Evolutionary conservation across 1,140 invertebrate species (phyloP).

Genomic region (Caenorhabditis inopinata): DNA sequence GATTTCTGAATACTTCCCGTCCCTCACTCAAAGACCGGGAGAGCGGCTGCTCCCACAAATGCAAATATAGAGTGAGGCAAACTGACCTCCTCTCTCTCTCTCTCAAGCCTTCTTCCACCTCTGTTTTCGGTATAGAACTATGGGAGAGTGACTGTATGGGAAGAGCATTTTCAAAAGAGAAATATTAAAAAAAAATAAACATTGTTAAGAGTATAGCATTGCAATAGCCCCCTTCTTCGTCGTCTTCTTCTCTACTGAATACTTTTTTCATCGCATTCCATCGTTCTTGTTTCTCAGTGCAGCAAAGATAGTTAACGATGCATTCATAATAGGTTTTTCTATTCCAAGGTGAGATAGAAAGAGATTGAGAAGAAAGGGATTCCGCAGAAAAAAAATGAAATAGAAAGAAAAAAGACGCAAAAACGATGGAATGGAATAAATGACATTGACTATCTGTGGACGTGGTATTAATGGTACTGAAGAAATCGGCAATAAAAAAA

Average conservation of each 20-base stretch:
- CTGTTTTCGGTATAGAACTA: slow-evolving; percentile 17
- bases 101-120: background rate
- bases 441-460: background rate
- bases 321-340: slow-evolving; percentile 30
- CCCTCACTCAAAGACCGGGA: slow-evolving; percentile 9
- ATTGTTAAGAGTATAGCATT: background rate
- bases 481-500: background rate
- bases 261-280: background rate
- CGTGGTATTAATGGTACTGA: background rate
- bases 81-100: slow-evolving; percentile 4
- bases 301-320: slow-evolving; percentile 24
- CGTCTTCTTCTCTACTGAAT: background rate
- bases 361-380: slow-evolving; percentile 4
- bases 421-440: background rate
- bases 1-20: slow-evolving; percentile 23
- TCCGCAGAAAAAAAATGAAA: background rate
- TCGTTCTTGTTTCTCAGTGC: slow-evolving; percentile 26
- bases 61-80: slow-evolving; percentile 18
- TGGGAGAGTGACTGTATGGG: slow-evolving; percentile 21
- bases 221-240: background rate
- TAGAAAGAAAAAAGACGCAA: background rate
- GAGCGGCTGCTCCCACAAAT: slow-evolving; percentile 22
- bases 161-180: slow-evolving; percentile 6
- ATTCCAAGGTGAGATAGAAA: slow-evolving; percentile 21
- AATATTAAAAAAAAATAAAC: background rate